Percentiles rank a stretch among this genome's conserved stretches.
phyloP scores from a whole-genome alignment of 2,113 vertebrate species.

The Mohoua ochrocephala region DNA sequence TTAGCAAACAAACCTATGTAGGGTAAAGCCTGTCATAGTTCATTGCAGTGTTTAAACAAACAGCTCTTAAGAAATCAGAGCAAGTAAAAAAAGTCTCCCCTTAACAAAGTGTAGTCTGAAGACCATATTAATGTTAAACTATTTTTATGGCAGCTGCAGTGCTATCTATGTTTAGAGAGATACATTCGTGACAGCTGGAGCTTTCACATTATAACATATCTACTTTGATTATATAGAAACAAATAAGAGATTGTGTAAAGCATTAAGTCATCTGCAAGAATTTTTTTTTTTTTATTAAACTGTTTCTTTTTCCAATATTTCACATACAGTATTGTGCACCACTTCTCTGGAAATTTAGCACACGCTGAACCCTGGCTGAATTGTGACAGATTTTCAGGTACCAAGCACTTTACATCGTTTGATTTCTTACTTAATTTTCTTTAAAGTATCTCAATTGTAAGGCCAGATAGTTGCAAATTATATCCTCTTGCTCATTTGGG shows the following conservation, averaged over 20 bases:
- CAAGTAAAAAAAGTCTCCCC: neutral
- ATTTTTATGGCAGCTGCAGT: neutral
- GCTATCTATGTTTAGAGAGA: neutral
- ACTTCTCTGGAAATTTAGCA: neutral
- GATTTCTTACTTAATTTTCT: neutral
- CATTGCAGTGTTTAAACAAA: neutral
- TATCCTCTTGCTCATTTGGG: neutral
- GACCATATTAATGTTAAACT: neutral
- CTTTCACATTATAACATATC: neutral
- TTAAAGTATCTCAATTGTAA: neutral
- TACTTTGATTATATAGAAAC: neutral
- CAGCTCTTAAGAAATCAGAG: neutral
- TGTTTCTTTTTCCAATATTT: neutral
- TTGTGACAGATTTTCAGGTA: neutral
- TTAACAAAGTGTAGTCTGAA: neutral
- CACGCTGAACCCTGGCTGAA: neutral
- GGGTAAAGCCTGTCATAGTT: neutral
- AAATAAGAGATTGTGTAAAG: neutral
- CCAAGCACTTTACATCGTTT: neutral
- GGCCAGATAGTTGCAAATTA: neutral
- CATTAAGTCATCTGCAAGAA: neutral
- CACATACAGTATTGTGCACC: neutral
- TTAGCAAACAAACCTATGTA: neutral
- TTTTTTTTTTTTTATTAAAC: neutral
- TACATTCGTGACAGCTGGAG: neutral